Percentiles rank a stretch among this genome's conserved stretches.
Evolutionary conservation across 37 sponge, comb jelly and placozoan genomes (phyloP).

Genomic region (Oopsacas minuta): DNA sequence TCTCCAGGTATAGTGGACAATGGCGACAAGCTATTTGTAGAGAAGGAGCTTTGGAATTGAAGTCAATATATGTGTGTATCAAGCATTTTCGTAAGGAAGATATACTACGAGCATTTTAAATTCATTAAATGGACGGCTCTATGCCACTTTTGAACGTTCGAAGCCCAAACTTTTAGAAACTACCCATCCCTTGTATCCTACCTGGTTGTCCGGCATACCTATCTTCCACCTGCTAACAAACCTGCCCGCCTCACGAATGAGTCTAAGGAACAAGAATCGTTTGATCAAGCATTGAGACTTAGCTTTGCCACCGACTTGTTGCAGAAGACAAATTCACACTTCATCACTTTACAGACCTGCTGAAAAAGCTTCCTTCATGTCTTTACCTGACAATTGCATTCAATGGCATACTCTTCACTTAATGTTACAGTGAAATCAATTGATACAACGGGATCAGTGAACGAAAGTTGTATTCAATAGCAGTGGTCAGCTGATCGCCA

Average conservation of each 20-base stretch:
- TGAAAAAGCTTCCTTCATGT: background rate
- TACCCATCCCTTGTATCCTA: constrained; percentile 9
- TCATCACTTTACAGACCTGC: background rate
- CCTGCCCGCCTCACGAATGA: constrained; percentile 6
- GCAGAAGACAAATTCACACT: constrained; percentile 11
- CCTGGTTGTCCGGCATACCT: background rate
- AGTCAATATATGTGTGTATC: background rate
- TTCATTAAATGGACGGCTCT: background rate
- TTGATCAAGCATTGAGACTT: background rate
- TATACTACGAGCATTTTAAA: background rate
- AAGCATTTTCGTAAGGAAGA: background rate
- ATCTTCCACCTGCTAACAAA: constrained; percentile 19
- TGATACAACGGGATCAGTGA: too few relatives aligned
- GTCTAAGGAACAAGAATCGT: constrained; percentile 17
- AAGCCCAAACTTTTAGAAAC: constrained; percentile 13
- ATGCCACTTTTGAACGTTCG: constrained; percentile 5
- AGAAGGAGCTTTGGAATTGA: constrained; percentile 10
- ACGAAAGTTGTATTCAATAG: too few relatives aligned
- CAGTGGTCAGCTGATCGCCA: too few relatives aligned
- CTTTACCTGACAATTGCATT: constrained; percentile 10
- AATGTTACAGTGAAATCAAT: too few relatives aligned
- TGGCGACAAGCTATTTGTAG: constrained; percentile 15
- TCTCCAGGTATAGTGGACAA: background rate
- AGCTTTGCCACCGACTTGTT: constrained; percentile 15
- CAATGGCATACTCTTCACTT: constrained; percentile 13